Base-by-base conservation (phyloP, 1,140 invertebrate genomes). In the Choristoneura fumiferana region DNA sequence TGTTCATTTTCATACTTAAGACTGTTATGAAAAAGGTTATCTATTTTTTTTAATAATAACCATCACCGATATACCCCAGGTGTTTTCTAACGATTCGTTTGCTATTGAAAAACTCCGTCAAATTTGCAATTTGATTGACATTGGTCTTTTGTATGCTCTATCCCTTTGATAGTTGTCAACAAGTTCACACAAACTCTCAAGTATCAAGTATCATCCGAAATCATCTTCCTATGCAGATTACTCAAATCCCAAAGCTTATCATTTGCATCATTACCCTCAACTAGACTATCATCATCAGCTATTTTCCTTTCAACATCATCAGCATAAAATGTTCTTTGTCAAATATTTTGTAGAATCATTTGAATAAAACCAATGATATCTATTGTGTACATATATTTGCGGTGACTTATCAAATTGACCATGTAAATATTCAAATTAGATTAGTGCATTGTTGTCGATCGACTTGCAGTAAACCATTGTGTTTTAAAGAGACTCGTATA, bases 321-420 rank as follows among this genome's bases (percentile, higher is more conserved):
- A 49, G 22, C 22, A 29, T 29, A 29, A 29, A 29, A 29, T 29
- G 6, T 29, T 29, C 22, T 6, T 29, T 29, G 22, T 29, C 22
- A 49, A 49, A 22, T 49, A 14, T 54, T 35, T 29, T 17, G 22
- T 6, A 29, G 29, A n/a, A n/a, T 58, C 18, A 80, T 84, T 84
- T 86, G 67, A 83, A 82, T 86, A 55, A 76, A 77, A 67, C 60
- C 62, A 53, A 55, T 61, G 58, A 33, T 57, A 55, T 55, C 59
- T 65, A 69, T 56, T 60, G 57, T 58, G 72, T 65, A 66, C 61
- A 56, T 58, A 61, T 61, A 58, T 66, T 57, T 76, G 72, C 69
- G 79, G 74, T 78, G 72, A 73, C 68, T 52, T 60, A 67, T 74
- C 72, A 82, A 82, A 86, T 86, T 86, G 81, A 86, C 83, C 81